Conservation (phyloP, 2,888 invertebrate species). For the Trilocha varians region DNA sequence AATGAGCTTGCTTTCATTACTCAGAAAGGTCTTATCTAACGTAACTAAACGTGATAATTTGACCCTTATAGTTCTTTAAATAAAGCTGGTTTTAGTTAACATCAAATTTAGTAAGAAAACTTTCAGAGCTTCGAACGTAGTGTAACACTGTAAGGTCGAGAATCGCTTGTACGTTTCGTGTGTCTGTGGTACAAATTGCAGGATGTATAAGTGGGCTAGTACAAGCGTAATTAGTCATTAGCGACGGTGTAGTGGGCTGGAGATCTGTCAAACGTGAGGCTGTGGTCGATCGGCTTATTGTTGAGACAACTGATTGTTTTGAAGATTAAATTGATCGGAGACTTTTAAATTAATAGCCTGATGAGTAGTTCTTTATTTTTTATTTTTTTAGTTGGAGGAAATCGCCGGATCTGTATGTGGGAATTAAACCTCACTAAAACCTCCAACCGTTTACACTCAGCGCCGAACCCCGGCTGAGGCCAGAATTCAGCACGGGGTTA, state of each 20-base stretch:
- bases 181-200: conserved; percentile 33
- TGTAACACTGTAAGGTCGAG: conserved; percentile 20
- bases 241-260: conserved; percentile 57
- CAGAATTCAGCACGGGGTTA: no score
- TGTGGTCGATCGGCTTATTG: conserved; percentile 38
- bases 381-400: no score
- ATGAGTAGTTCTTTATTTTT: no score
- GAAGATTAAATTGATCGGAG: no score
- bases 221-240: conserved; percentile 68
- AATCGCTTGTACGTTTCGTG: conserved; percentile 17
- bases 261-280: conserved; percentile 52
- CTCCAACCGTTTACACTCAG: no score
- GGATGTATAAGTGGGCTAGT: conserved; percentile 46
- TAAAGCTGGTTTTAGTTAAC: background rate
- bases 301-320: background rate
- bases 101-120: background rate
- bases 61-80: no score
- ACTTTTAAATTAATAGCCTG: no score
- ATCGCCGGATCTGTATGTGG: no score
- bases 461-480: no score
- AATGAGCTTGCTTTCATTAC: conserved; percentile 49
- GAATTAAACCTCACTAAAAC: no score
- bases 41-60: conserved; percentile 4
- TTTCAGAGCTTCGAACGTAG: background rate
- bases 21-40: conserved; percentile 41